Conservation (phyloP, 2,888 invertebrate species). For the Mimumesa dahlbomi region DNA sequence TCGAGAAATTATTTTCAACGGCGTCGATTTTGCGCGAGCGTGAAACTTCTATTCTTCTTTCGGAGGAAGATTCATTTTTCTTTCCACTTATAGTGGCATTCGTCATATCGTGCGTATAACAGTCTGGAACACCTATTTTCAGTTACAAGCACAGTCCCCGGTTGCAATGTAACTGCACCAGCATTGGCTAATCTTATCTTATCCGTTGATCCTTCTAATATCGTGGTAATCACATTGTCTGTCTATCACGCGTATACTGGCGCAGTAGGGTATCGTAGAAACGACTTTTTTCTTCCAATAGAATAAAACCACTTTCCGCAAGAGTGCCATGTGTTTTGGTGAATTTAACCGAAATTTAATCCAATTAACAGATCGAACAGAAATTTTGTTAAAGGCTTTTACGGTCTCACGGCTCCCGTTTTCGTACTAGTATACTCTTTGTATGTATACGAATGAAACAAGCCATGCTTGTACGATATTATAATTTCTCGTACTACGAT, state of each 20-base stretch:
- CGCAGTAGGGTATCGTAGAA: conserved; percentile 22
- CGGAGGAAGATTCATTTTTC: too few relatives aligned
- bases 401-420: too few relatives aligned
- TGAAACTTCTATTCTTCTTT: not conserved
- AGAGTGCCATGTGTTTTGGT: not conserved
- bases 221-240: conserved; percentile 49
- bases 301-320: not conserved
- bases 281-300: conserved; percentile 11
- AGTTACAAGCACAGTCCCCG: conserved; percentile 42
- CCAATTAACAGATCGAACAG: too few relatives aligned
- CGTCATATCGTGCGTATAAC: too few relatives aligned
- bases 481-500: too few relatives aligned
- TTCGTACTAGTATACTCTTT: too few relatives aligned
- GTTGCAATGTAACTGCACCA: conserved; percentile 57
- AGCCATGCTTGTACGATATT: too few relatives aligned
- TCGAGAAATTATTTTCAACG: too few relatives aligned
- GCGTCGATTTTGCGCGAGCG: too few relatives aligned
- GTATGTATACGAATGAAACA: too few relatives aligned
- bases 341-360: not conserved
- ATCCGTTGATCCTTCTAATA: conserved; percentile 72
- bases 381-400: too few relatives aligned
- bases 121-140: conserved; percentile 22
- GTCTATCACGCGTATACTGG: conserved; percentile 37
- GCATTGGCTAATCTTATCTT: conserved; percentile 74
- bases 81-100: too few relatives aligned